A percentile compares a stretch with the other conserved stretches of the same genome.
Evolutionary conservation across 1,140 invertebrate genomes (phyloP).

Genomic region (Acromyrmex charruanus): DNA sequence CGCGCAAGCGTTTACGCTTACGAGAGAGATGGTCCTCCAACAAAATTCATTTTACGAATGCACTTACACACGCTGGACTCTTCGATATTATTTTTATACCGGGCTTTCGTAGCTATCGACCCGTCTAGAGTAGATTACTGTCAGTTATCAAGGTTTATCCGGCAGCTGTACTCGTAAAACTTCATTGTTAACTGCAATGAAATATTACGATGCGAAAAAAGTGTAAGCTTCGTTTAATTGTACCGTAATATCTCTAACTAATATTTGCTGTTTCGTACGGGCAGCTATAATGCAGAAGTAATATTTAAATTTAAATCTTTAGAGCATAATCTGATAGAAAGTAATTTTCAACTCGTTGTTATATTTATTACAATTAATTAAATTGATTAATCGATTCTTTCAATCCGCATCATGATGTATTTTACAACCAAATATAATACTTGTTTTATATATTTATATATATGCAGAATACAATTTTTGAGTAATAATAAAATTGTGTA

Average conservation of each 20-base stretch:
- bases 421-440: neutral
- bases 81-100: slow-evolving; percentile 71
- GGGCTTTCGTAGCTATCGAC: slow-evolving; percentile 60
- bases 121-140: slow-evolving; percentile 63
- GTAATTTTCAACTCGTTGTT: neutral
- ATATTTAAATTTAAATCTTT: neutral
- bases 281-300: neutral
- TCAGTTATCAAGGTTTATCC: slow-evolving; percentile 66
- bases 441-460: too few relatives aligned
- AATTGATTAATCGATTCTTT: slow-evolving; percentile 8
- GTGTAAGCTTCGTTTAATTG: slow-evolving; percentile 40
- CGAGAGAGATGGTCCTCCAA: slow-evolving; percentile 61
- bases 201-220: slow-evolving; percentile 52
- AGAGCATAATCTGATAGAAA: neutral
- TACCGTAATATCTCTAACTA: slow-evolving; percentile 17
- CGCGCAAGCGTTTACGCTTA: slow-evolving; percentile 30
- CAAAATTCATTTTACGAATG: slow-evolving; percentile 73
- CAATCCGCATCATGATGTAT: neutral
- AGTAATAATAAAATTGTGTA: too few relatives aligned
- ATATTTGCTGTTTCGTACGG: neutral
- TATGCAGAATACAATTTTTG: neutral
- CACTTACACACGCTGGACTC: slow-evolving; percentile 66
- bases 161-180: slow-evolving; percentile 47
- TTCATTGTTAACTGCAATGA: slow-evolving; percentile 42
- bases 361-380: slow-evolving; percentile 7